These are phyloP conservation scores for Drosophila paramelanica DNA, from an alignment of 2,888 invertebrate genomes.

Conservation along the genomic window DNA sequence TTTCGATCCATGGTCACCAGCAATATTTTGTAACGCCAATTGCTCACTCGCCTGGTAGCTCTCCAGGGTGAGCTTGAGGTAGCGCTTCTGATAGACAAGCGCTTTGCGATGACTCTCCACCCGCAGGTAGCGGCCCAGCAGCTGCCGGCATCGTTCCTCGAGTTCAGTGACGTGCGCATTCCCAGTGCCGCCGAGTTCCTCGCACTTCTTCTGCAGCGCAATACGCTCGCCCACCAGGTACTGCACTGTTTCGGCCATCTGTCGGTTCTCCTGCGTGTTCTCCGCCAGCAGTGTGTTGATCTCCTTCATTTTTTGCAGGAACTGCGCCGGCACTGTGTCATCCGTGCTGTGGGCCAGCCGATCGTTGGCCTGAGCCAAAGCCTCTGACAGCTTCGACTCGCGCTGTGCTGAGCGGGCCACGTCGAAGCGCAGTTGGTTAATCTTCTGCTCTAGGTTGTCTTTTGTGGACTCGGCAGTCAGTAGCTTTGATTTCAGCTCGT, in stretches of 20 bases:
- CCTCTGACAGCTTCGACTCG: slow-evolving; percentile 83
- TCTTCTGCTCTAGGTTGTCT: slow-evolving; percentile 76
- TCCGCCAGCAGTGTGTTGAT: slow-evolving; percentile 85
- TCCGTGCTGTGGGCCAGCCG: slow-evolving; percentile 71
- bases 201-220: slow-evolving; percentile 85
- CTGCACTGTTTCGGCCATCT: slow-evolving; percentile 85
- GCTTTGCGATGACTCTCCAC: slow-evolving; percentile 95
- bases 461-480: slow-evolving; percentile 72
- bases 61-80: slow-evolving; percentile 89
- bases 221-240: slow-evolving; percentile 85
- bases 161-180: slow-evolving; percentile 70
- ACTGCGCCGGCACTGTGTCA: slow-evolving; percentile 83
- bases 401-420: slow-evolving; percentile 83
- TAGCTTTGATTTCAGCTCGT: slow-evolving; percentile 79
- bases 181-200: slow-evolving; percentile 83
- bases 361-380: slow-evolving; percentile 80
- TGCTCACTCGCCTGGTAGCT: slow-evolving; percentile 84
- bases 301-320: slow-evolving; percentile 85
- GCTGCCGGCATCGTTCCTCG: slow-evolving; percentile 86
- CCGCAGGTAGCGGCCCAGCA: slow-evolving; percentile 90
- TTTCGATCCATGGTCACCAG: slow-evolving; percentile 24
- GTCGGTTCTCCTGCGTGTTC: slow-evolving; percentile 86
- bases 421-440: slow-evolving; percentile 82
- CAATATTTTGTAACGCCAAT: slow-evolving; percentile 70
- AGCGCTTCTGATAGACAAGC: slow-evolving; percentile 95